Evolutionary conservation across 2,888 invertebrate genomes (phyloP), one percentile per base, ranked within the genome.

Genomic region (Operophtera brumata): DNA sequence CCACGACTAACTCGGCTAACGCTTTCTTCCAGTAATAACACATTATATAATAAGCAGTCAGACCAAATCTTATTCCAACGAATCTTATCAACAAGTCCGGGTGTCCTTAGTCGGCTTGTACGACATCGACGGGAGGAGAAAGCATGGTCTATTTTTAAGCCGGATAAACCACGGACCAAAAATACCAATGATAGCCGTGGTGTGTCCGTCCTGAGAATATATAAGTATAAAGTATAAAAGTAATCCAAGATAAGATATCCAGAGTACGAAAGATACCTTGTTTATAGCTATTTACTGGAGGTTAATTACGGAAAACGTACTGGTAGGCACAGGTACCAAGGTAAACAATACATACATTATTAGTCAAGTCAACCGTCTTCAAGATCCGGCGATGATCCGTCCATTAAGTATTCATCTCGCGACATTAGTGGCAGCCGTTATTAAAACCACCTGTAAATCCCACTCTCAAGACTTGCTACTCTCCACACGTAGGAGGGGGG

Each of bases 381-480:
- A 77, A 82, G 57, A 55, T 70, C 72, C 71, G 36, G 59, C 67
- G 76, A 82, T 83, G 86, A 88, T 84, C 86, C 85, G 61, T 75
- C 78, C 79, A 88, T 89, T 86, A 89, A 87, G 88, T 88, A 90
- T 90, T 90, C 90, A 89, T 89, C 88, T 82, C 80, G 87, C 81
- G 83, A 86, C 84, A 88, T 89, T 88, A 89, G 86, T 73, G 77
- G 78, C 79, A 68, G 81, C 79, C 86, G 87, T 87, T 89, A 90
- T 90, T 90, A 89, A 87, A 90, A 89, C 90, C 89, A 90, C 90
- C 89, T 90, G 89, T 86, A 88, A 87, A 82, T 82, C 88, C 82
- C 78, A 76, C 74, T 78, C 78, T 78, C 78, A 71, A 68, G 78
- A 77, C 78, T 84, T 84, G 82, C 76, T 73, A 86, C 80, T 78